phyloP scores from a whole-genome alignment of 2,888 invertebrate genomes.

The Automeris io region DNA sequence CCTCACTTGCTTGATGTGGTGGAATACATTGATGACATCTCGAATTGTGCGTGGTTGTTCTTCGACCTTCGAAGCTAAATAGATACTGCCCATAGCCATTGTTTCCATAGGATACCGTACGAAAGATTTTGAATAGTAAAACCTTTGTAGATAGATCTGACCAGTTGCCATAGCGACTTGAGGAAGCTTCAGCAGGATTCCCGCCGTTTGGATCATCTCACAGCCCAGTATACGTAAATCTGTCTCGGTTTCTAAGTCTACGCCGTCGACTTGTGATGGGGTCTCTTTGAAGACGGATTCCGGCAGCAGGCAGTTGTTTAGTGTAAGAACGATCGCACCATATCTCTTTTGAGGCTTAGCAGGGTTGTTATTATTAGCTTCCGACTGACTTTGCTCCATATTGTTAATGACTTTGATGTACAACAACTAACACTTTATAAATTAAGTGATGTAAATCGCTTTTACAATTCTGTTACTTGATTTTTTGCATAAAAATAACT shows the following conservation, averaged over 20 bases:
- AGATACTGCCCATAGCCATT: conserved; percentile 98
- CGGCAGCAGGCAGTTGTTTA: conserved; percentile 95
- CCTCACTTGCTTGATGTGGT: conserved; percentile 97
- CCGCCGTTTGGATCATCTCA: conserved; percentile 98
- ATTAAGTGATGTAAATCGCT: too few relatives aligned
- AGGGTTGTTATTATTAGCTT: conserved; percentile 37
- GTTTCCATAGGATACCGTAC: conserved; percentile 98
- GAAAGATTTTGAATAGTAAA: conserved; percentile 98
- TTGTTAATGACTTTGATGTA: conserved; percentile 52
- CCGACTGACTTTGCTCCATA: conserved; percentile 48
- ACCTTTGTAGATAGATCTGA: conserved; percentile 98
- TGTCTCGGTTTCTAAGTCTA: conserved; percentile 92
- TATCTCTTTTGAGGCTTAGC: conserved; percentile 77
- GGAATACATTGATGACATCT: conserved; percentile 98
- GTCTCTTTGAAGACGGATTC: conserved; percentile 91
- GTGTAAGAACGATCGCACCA: conserved; percentile 90
- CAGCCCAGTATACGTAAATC: conserved; percentile 97
- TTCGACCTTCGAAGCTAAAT: conserved; percentile 98
- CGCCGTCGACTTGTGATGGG: conserved; percentile 94
- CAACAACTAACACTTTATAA: conserved; percentile 23
- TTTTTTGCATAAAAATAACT: too few relatives aligned
- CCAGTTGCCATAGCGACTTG: conserved; percentile 99
- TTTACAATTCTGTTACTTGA: too few relatives aligned
- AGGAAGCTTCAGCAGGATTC: conserved; percentile 96
- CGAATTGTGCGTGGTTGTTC: conserved; percentile 96